Base-by-base conservation (phyloP, 2,113 vertebrate species). In the Sander lucioperca region DNA sequence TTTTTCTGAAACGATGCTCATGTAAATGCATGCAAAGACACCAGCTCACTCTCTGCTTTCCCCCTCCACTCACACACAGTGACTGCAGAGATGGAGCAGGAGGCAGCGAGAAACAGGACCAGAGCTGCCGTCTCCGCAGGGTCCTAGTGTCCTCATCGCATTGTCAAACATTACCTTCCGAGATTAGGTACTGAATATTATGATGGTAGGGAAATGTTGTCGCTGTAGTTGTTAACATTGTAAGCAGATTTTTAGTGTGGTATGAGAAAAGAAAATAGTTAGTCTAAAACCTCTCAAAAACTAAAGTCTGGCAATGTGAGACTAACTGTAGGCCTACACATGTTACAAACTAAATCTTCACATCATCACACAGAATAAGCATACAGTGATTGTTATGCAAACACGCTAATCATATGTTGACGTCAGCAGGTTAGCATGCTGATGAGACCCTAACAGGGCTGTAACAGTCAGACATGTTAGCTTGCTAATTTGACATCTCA, bases 41-140 rank as follows among this genome's bases (percentile, higher is more conserved):
- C 77, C 80, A 82, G 84, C 86, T 82, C 92, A 77, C 80, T 78
- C 80, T 79, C 80, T 86, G 84, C 82, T 78, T 73, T 84, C 65
- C 79, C 62, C 79, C 82, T 86, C 77, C 90, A 88, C 93, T 92
- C 91, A 89, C 86, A 92, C 92, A 92, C 92, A 89, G 92, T 93
- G 92, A 95, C 93, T 94, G 94, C 95, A 94, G 94, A 94, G 93
- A 94, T 91, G 91, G 90, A 95, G 92, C 89, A 91, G 89, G 87
- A 91, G 90, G 90, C 93, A 91, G 88, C 39, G 71, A 88, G 92
- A 86, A 91, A 76, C 68, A 90, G 84, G 83, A 89, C 85, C 84
- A 74, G 64, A 80, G 76, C 75, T 62, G 51, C 79, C 30, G 54
- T 57, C 80, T 88, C 86, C 75, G 25, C 95, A 84, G 88, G 95